These are phyloP conservation scores for Todiramphus saurophagus DNA, from an alignment of 2,113 vertebrate species.

Conservation along the genomic window DNA sequence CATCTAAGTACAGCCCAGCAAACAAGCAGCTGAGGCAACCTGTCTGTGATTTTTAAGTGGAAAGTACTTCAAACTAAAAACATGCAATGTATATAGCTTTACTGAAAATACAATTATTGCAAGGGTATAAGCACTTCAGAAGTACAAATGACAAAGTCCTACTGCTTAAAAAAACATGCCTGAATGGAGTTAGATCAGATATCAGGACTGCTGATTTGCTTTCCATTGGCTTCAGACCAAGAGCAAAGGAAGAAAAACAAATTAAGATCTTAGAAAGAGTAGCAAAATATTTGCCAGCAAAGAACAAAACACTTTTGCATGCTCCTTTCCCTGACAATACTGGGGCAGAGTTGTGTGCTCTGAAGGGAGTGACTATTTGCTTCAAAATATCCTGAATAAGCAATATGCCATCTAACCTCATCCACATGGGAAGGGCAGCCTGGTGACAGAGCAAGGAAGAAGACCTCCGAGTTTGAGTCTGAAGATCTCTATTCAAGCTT, in stretches of 20 bases:
- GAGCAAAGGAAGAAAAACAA: constrained; percentile 23
- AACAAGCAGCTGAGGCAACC: constrained; percentile 28
- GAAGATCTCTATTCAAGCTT: not conserved
- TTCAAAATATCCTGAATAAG: not conserved
- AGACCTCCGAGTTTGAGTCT: not conserved
- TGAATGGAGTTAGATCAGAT: constrained; percentile 22
- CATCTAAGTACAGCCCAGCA: not conserved
- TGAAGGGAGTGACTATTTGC: not conserved
- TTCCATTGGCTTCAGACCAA: constrained; percentile 19
- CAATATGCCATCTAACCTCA: not conserved
- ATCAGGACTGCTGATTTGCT: constrained; percentile 4
- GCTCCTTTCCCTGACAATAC: not conserved
- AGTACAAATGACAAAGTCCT: not conserved
- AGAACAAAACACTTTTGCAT: constrained; percentile 24
- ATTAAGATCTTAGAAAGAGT: constrained; percentile 29
- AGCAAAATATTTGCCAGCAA: constrained; percentile 20
- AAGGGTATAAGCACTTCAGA: not conserved
- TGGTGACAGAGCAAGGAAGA: not conserved
- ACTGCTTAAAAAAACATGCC: not conserved
- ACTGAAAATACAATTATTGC: not conserved
- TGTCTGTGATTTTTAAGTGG: not conserved
- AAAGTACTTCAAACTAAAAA: not conserved
- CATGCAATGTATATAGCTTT: not conserved
- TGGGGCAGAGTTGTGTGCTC: not conserved
- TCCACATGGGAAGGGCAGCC: not conserved